These are phyloP conservation scores for Plodia interpunctella DNA, from an alignment of 1,140 invertebrate species.

Conservation along the genomic window DNA sequence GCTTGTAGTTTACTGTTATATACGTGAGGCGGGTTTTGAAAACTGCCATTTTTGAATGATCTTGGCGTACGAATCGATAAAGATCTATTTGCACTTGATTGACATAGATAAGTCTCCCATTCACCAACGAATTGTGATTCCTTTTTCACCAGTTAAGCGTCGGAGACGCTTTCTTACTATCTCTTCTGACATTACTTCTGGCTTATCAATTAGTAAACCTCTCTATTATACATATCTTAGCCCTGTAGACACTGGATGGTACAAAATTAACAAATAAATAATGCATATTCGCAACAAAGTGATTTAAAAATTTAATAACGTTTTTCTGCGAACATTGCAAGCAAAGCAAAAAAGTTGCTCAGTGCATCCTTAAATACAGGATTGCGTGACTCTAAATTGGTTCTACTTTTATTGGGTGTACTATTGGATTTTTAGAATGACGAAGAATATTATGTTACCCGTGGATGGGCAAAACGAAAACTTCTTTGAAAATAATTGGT, in stretches of 20 bases:
- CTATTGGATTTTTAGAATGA: constrained; percentile 29
- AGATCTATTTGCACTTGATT: too few relatives aligned
- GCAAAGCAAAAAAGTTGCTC: constrained; percentile 31
- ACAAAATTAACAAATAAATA: too few relatives aligned
- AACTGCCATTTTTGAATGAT: neutral
- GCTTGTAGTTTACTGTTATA: constrained; percentile 41
- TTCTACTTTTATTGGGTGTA: constrained; percentile 36
- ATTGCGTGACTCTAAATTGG: constrained; percentile 49
- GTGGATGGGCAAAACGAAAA: neutral
- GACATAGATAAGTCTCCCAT: too few relatives aligned
- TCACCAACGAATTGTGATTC: too few relatives aligned
- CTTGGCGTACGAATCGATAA: too few relatives aligned
- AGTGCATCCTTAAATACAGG: constrained; percentile 40
- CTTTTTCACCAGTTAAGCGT: too few relatives aligned
- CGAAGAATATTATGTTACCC: neutral
- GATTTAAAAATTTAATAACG: constrained; percentile 38
- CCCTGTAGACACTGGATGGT: too few relatives aligned
- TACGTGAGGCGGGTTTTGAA: constrained; percentile 44
- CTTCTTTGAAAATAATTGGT: too few relatives aligned
- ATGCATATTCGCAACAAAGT: neutral
- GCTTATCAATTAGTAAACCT: too few relatives aligned
- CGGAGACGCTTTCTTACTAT: too few relatives aligned
- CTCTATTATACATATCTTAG: too few relatives aligned
- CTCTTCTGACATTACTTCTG: too few relatives aligned
- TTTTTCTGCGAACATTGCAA: constrained; percentile 35